Percentiles rank a stretch among this genome's conserved stretches.
These are phyloP conservation scores for Phaethon lepturus DNA, from an alignment of 2,113 vertebrate species.

Conservation along the genomic window DNA sequence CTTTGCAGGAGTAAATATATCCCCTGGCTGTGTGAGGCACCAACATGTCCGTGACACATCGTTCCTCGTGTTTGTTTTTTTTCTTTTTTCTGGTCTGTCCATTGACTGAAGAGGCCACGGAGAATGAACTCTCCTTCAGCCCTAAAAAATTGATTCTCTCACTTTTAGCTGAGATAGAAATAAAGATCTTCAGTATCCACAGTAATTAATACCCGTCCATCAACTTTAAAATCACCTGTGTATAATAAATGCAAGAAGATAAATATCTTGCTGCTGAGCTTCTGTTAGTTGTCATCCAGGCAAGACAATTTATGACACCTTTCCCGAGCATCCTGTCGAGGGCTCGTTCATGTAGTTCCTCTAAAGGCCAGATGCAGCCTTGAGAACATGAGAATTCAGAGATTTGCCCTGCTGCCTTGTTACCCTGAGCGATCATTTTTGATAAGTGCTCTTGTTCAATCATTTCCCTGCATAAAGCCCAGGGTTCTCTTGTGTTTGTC, in stretches of 20 bases:
- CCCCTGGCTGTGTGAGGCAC: neutral
- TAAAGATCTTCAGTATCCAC: neutral
- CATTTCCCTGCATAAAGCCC: neutral
- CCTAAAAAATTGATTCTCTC: neutral
- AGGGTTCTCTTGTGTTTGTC: constrained; percentile 27
- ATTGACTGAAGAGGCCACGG: neutral
- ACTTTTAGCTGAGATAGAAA: neutral
- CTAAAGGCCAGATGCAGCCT: constrained; percentile 4
- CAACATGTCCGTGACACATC: neutral
- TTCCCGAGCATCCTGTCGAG: neutral
- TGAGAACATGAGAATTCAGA: constrained; percentile 3
- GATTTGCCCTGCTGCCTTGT: constrained; percentile 18
- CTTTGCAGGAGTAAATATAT: neutral
- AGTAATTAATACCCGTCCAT: constrained; percentile 25
- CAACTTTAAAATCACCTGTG: constrained; percentile 10
- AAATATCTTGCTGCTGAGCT: constrained; percentile 20
- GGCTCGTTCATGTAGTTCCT: neutral
- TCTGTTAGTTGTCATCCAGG: neutral
- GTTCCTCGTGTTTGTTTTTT: neutral
- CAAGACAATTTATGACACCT: constrained; percentile 29
- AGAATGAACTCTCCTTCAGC: neutral
- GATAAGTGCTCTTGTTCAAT: constrained; percentile 10
- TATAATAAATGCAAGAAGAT: constrained; percentile 14
- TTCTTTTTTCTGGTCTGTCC: neutral
- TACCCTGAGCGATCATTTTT: constrained; percentile 28